Percentiles rank a stretch among this genome's conserved stretches.
These are phyloP conservation scores for Drosophila willistoni DNA, from an alignment of 1,140 invertebrate genomes.

Conservation along the genomic window DNA sequence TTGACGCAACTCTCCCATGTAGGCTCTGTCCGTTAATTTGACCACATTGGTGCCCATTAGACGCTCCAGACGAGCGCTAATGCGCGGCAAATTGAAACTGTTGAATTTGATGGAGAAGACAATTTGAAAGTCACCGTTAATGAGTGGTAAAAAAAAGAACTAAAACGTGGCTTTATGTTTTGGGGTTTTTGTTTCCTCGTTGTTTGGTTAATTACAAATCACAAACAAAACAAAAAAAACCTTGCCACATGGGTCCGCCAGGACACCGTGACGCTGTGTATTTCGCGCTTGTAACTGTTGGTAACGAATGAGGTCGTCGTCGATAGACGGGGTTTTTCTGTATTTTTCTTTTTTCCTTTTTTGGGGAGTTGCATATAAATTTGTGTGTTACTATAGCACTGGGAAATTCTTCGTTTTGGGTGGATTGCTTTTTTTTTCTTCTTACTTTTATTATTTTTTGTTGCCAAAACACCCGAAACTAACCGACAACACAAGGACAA, in stretches of 20 bases:
- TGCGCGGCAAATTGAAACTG: conserved; percentile 85
- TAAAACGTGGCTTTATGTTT: conserved; percentile 18
- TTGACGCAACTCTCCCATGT: conserved; percentile 86
- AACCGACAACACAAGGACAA: conserved; percentile 67
- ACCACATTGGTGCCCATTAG: conserved; percentile 87
- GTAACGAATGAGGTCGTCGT: conserved; percentile 75
- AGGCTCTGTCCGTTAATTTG: conserved; percentile 86
- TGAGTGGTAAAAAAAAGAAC: conserved; percentile 26
- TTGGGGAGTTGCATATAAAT: conserved; percentile 45
- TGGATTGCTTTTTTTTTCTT: conserved; percentile 23
- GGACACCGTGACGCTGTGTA: conserved; percentile 41
- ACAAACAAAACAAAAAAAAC: conserved; percentile 6
- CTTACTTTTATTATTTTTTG: conserved; percentile 61
- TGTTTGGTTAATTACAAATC: conserved; percentile 43
- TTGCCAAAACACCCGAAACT: conserved; percentile 71
- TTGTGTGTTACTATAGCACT: conserved; percentile 57
- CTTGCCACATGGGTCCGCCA: conserved; percentile 45
- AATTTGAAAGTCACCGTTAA: conserved; percentile 42
- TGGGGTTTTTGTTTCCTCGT: conserved; percentile 30
- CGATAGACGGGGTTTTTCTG: conserved; percentile 18
- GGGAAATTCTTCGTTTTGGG: conserved; percentile 37
- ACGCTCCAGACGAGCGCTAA: conserved; percentile 85
- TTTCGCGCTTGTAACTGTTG: conserved; percentile 76
- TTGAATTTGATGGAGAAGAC: conserved; percentile 16
- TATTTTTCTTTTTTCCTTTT: conserved; percentile 24